phyloP scores from a whole-genome alignment of 2,113 vertebrate genomes.

The Apeltes quadracus region DNA sequence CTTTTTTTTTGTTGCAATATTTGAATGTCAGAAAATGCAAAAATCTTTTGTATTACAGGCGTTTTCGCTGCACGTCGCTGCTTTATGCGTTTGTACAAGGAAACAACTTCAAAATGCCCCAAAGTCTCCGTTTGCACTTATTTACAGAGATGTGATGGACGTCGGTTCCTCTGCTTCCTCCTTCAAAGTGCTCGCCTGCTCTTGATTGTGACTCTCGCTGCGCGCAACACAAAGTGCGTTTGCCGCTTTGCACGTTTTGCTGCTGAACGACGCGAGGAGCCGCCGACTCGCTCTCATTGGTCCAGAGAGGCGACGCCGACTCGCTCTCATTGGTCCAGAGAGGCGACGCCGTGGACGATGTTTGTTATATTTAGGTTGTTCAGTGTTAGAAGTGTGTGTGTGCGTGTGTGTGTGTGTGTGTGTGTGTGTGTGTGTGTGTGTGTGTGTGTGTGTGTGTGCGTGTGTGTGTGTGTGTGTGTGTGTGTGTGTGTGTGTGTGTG shows the following conservation, averaged over 20 bases:
- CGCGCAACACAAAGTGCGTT: conserved; percentile 20
- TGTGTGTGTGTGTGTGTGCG: conserved; percentile 48
- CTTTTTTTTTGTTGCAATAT: conserved; percentile 24
- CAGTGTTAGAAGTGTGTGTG: conserved; percentile 21
- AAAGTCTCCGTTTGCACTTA: conserved; percentile 49
- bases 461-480: conserved; percentile 86
- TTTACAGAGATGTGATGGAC: conserved; percentile 60
- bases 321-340: conserved; percentile 15
- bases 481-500: conserved; percentile 83
- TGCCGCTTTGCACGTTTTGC: conserved; percentile 53
- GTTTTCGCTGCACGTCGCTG: conserved; percentile 39
- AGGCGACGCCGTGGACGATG: conserved; percentile 29
- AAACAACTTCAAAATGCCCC: conserved; percentile 34
- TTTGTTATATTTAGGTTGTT: conserved; percentile 17
- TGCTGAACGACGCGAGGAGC: conserved; percentile 33
- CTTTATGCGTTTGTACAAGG: conserved; percentile 58
- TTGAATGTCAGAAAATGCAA: conserved; percentile 27
- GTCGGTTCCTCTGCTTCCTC: conserved; percentile 10
- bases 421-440: conserved; percentile 80
- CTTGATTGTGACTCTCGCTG: conserved; percentile 71
- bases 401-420: conserved; percentile 83
- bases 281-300: conserved; percentile 18
- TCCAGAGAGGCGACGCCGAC: conserved; percentile 42
- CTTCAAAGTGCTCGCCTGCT: conserved; percentile 48
- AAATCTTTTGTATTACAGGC: conserved; percentile 20